Evolutionary conservation across 2,113 vertebrate genomes (phyloP), one percentile per base, ranked within the genome.

Genomic region (Xiphophorus hellerii): DNA sequence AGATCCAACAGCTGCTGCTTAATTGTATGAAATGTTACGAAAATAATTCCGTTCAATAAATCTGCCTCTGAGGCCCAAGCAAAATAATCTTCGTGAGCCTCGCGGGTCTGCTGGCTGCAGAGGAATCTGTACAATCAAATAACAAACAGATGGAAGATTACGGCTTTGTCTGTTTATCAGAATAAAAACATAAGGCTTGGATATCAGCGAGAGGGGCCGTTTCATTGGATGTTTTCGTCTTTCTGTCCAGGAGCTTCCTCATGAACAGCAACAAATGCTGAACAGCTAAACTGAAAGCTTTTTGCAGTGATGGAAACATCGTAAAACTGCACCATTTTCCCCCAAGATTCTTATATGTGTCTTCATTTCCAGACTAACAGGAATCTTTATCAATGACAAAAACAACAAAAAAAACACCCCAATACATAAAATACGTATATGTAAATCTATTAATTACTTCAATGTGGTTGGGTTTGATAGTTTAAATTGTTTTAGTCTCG

Each of bases 91-190:
- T 37, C 4, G 9, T 73, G 25, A 71, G 14, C 22, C 20, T 6
- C 0, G 37, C 28, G 62, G 65, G 51, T 37, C 35, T 75, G 71
- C 62, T 71, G 69, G 76, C 74, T 65, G 30, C 30, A 73, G 74
- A 22, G 84, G 27, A 71, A 71, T 17, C 20, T n/a, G 14, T 10
- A 11, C 27, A 31, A 66, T 66, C 27, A 48, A 60, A 25, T 72
- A 37, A 51, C 39, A 54, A 71, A 33, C 66, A 78, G 62, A 83
- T 44, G 62, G 75, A 51, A 74, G 60, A 81, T 78, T 66, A 35
- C 62, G 58, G 33, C 54, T 44, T 71, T 27, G 20, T 39, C 33
- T 42, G 58, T 77, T 77, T 62, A 71, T 64, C 35, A 28, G 61
- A 70, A 72, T 75, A n/a, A 66, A 78, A 84, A 62, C 61, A 74